Evolutionary conservation across 2,797 vertebrate species (phyloP).

Genomic region (Arctocebus calabarensis): DNA sequence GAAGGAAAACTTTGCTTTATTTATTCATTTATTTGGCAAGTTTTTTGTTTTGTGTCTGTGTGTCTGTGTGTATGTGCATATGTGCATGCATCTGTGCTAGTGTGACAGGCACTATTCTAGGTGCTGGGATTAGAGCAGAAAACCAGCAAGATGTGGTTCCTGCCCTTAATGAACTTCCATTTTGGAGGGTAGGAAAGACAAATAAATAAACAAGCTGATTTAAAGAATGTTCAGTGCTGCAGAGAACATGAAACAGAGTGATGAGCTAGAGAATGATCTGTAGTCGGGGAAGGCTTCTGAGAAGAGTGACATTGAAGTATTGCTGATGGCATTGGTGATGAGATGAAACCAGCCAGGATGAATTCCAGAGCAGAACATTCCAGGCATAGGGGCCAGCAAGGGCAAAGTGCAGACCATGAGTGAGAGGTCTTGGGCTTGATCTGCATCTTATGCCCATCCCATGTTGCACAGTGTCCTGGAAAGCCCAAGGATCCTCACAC

Average conservation of each 20-base stretch:
- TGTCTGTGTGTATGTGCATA: accelerated
- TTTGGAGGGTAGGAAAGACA: neutral
- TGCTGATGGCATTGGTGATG: neutral
- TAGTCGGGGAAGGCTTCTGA: conserved; percentile 21
- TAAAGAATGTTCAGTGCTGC: neutral
- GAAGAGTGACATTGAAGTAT: neutral
- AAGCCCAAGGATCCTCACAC: neutral
- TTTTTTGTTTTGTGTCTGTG: neutral
- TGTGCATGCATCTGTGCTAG: accelerated
- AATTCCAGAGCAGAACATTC: neutral
- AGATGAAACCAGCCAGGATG: neutral
- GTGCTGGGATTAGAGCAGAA: neutral
- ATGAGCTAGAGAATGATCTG: neutral
- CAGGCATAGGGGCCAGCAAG: neutral
- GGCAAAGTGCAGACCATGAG: neutral
- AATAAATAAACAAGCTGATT: neutral
- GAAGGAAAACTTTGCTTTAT: conserved; percentile 8
- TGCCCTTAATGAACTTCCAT: conserved; percentile 12
- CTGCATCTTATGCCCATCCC: neutral
- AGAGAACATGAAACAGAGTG: neutral
- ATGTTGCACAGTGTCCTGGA: neutral
- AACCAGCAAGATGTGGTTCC: neutral
- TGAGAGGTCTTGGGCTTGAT: neutral
- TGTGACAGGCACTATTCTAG: neutral
- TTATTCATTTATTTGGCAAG: conserved; percentile 15